phyloP scores from a whole-genome alignment of 2,888 invertebrate species.

The Noctua janthina region DNA sequence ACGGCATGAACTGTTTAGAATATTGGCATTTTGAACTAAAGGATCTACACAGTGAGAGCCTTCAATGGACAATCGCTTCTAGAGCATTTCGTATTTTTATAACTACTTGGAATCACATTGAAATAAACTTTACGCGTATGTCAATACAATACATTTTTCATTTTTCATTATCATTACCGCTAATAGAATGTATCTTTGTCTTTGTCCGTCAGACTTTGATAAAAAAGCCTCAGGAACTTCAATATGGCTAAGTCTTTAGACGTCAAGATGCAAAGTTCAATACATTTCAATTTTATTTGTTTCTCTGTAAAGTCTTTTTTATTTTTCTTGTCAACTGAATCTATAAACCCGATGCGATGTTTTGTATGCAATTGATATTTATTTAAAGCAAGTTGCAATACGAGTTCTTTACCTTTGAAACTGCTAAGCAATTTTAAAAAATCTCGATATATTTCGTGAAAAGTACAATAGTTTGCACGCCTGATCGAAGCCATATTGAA shows the following conservation, averaged over 20 bases:
- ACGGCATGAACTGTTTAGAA: not conserved
- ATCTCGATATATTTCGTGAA: constrained; percentile 20
- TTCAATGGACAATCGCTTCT: not conserved
- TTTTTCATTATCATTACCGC: not conserved
- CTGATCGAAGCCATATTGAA: constrained; percentile 36
- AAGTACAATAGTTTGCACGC: constrained; percentile 19
- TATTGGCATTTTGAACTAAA: not conserved
- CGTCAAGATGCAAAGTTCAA: constrained; percentile 4
- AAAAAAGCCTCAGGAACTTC: not conserved
- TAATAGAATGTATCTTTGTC: not conserved
- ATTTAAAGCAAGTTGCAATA: constrained; percentile 9
- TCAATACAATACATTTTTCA: not conserved
- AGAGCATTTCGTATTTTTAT: not conserved
- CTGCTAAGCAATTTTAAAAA: constrained; percentile 23
- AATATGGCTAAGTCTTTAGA: not conserved
- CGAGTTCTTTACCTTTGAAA: constrained; percentile 10
- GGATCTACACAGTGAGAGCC: not conserved
- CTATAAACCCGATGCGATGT: not conserved
- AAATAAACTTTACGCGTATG: not conserved
- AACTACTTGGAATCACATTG: not conserved
- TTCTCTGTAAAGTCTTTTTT: not conserved
- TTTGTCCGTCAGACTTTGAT: not conserved
- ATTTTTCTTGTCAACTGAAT: constrained; percentile 9
- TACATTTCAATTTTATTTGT: not conserved
- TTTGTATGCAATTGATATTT: constrained; percentile 38